Conservation (phyloP, 2,113 vertebrate species). For the Notothenia rossii region DNA sequence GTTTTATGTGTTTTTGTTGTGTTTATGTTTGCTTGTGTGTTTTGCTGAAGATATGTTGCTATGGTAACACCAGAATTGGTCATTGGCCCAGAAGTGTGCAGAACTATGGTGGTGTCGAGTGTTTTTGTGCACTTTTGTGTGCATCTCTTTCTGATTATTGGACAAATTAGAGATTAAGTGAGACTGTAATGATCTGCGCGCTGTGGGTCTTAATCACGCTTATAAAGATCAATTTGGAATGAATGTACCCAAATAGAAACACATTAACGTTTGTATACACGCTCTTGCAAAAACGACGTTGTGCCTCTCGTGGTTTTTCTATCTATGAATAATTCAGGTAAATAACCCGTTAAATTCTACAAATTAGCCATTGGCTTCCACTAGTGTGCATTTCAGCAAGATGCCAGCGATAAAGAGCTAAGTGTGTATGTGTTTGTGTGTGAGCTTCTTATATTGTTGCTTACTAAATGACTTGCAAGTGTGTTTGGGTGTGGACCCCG, state of each 20-base stretch:
- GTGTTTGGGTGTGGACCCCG: constrained; percentile 36
- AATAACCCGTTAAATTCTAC: constrained; percentile 29
- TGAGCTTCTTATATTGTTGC: not conserved
- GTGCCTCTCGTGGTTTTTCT: constrained; percentile 14
- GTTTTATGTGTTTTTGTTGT: constrained; percentile 34
- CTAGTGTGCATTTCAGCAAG: constrained; percentile 5
- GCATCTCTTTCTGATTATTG: constrained; percentile 80
- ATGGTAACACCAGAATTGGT: constrained; percentile 86
- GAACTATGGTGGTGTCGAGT: constrained; percentile 45
- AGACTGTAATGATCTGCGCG: constrained; percentile 62
- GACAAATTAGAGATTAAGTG: constrained; percentile 80
- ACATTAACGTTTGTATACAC: not conserved
- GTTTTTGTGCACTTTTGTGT: constrained; percentile 64
- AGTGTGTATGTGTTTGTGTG: not conserved
- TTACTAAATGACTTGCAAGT: not conserved
- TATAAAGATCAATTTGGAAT: constrained; percentile 29
- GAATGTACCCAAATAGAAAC: constrained; percentile 13
- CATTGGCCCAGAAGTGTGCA: constrained; percentile 83
- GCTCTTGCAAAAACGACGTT: not conserved
- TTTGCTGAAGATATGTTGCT: constrained; percentile 79
- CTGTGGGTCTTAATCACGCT: constrained; percentile 9
- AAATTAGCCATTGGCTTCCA: constrained; percentile 41
- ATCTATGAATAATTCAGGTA: constrained; percentile 34
- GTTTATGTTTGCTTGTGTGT: constrained; percentile 32
- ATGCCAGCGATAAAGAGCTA: constrained; percentile 12